Evolutionary conservation across 35 echinoderm and acorn worm species (phyloP).

Genomic region (Nesometra sesokonis): DNA sequence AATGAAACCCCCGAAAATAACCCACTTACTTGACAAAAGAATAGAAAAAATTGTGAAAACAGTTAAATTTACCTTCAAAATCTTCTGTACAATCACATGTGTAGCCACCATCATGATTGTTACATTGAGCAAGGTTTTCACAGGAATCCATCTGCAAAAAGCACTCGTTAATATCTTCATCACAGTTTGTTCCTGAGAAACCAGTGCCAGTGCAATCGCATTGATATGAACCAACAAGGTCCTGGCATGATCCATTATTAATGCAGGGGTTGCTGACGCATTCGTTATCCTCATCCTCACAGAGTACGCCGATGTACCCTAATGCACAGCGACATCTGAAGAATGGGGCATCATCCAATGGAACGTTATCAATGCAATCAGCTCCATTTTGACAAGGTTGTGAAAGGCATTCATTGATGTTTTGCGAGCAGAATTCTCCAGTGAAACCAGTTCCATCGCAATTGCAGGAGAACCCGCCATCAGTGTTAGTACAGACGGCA

Average conservation of each 20-base stretch:
- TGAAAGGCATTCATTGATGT: constrained; percentile 58
- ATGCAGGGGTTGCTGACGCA: constrained; percentile 14
- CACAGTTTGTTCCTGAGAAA: constrained; percentile 47
- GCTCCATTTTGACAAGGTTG: constrained; percentile 52
- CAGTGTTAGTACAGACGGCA: not conserved
- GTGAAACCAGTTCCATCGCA: constrained; percentile 67
- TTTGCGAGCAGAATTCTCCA: constrained; percentile 44
- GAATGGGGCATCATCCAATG: constrained; percentile 30
- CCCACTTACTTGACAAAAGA: no score
- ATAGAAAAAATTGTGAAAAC: no score
- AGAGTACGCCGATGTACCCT: not conserved
- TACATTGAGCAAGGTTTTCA: constrained; percentile 41
- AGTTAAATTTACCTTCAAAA: constrained; percentile 26
- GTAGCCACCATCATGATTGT: constrained; percentile 53
- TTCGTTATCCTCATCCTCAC: constrained; percentile 9
- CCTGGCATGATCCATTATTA: constrained; percentile 45
- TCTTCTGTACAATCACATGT: constrained; percentile 51
- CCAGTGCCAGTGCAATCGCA: constrained; percentile 76
- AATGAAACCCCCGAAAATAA: no score
- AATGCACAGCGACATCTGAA: not conserved
- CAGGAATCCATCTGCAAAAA: constrained; percentile 17
- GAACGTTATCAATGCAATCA: constrained; percentile 55
- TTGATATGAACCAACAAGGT: constrained; percentile 29
- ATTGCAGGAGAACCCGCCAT: not conserved
- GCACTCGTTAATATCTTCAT: constrained; percentile 66